A percentile compares a stretch with the other conserved stretches of the same genome.
Conservation (phyloP, 2,888 invertebrate genomes). For the Ferdinandea cuprea region DNA sequence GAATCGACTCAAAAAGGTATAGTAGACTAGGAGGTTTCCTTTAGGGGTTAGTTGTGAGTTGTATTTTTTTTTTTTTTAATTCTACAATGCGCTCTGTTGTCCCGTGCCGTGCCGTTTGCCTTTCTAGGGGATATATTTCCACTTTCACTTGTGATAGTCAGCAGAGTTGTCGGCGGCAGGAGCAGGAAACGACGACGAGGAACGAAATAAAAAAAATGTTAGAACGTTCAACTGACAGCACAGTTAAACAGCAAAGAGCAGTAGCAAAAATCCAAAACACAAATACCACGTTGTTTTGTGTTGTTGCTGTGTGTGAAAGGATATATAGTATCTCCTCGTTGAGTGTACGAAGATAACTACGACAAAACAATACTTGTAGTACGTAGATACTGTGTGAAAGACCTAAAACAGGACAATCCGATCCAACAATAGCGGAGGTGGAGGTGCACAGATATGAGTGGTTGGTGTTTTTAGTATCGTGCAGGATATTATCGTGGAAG, state of each 20-base stretch:
- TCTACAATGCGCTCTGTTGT: neutral
- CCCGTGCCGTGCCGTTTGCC: slow-evolving; percentile 37
- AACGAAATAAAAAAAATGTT: slow-evolving; percentile 27
- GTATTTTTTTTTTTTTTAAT: slow-evolving; percentile 27
- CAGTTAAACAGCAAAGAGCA: slow-evolving; percentile 54
- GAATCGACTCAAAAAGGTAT: slow-evolving; percentile 71
- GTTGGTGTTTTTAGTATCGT: slow-evolving; percentile 28
- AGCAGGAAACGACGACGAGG: slow-evolving; percentile 56
- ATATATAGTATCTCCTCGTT: slow-evolving; percentile 23
- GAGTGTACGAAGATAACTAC: slow-evolving; percentile 7
- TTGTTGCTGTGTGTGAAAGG: slow-evolving; percentile 49
- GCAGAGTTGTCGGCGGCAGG: slow-evolving; percentile 33
- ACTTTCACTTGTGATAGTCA: slow-evolving; percentile 63
- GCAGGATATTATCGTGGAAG: slow-evolving; percentile 40
- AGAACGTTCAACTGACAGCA: slow-evolving; percentile 60
- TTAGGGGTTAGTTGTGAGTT: slow-evolving; percentile 51
- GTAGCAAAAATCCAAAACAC: slow-evolving; percentile 58
- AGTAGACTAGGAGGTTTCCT: slow-evolving; percentile 68
- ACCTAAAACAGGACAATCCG: slow-evolving; percentile 63
- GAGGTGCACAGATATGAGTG: slow-evolving; percentile 19
- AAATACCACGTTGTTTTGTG: slow-evolving; percentile 53
- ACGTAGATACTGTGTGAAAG: slow-evolving; percentile 23
- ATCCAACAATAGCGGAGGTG: slow-evolving; percentile 20
- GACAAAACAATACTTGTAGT: slow-evolving; percentile 16
- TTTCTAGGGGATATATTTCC: slow-evolving; percentile 62